phyloP scores from a whole-genome alignment of 2,113 vertebrate genomes.

The Bolborhynchus lineola region DNA sequence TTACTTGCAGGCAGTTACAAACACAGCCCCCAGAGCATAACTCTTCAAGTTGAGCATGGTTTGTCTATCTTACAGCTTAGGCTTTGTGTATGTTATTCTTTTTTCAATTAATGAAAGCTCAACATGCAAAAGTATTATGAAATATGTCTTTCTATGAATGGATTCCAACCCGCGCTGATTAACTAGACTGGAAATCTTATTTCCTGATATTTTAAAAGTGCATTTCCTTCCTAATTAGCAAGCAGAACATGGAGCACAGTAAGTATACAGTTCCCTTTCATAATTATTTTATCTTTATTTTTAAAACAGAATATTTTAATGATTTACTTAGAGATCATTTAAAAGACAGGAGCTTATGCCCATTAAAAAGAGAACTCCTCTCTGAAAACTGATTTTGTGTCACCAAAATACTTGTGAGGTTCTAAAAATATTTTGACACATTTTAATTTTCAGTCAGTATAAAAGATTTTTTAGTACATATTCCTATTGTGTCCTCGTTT shows the following conservation, averaged over 20 bases:
- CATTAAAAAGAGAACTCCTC: neutral
- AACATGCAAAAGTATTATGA: neutral
- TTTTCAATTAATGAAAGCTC: neutral
- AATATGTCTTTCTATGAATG: neutral
- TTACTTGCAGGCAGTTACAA: neutral
- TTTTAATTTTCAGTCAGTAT: constrained; percentile 9
- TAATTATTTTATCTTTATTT: constrained; percentile 28
- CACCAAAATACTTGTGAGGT: constrained; percentile 11
- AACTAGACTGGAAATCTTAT: neutral
- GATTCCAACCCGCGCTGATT: neutral
- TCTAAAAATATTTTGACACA: constrained; percentile 69
- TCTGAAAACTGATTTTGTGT: constrained; percentile 45
- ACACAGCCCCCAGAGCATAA: neutral
- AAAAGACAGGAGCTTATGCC: constrained; percentile 32
- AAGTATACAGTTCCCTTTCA: neutral
- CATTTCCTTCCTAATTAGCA: constrained; percentile 23
- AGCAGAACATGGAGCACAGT: neutral
- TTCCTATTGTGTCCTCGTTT: constrained; percentile 51
- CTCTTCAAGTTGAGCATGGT: neutral
- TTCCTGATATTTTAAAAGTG: neutral
- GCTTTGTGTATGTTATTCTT: neutral
- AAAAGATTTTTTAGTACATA: neutral
- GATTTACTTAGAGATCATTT: neutral
- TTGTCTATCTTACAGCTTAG: neutral
- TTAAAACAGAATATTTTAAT: neutral